A percentile compares a stretch with the other conserved stretches of the same genome.
phyloP scores from a whole-genome alignment of 2,113 vertebrate genomes.

The Odocoileus virginianus region DNA sequence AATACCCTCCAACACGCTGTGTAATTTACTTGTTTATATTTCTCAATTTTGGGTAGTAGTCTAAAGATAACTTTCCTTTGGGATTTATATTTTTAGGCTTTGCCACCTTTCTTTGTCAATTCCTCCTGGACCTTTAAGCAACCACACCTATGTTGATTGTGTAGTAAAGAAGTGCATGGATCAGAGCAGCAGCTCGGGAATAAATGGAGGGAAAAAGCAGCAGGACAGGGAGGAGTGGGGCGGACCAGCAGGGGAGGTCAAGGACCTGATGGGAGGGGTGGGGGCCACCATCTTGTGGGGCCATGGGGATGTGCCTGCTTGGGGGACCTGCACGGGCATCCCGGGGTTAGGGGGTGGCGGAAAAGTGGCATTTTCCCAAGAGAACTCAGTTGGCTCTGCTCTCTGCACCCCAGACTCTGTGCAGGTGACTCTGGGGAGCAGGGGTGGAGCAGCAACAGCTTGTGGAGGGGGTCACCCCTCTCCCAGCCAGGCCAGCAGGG shows the following conservation, averaged over 20 bases:
- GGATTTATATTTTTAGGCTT: slow-evolving; percentile 27
- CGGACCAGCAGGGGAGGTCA: accelerated
- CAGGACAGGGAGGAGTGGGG: neutral
- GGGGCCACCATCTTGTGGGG: neutral
- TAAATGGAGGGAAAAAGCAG: neutral
- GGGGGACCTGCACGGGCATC: neutral
- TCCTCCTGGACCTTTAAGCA: neutral
- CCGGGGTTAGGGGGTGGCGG: accelerated
- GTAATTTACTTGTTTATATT: slow-evolving; percentile 11
- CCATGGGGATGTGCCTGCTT: neutral
- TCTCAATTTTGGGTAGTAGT: neutral
- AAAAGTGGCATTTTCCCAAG: neutral
- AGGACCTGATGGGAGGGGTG: neutral
- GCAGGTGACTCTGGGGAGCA: neutral
- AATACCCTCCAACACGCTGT: neutral
- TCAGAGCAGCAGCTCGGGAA: neutral
- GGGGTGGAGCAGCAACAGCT: neutral
- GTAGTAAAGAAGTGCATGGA: neutral
- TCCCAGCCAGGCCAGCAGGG: neutral
- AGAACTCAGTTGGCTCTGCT: neutral
- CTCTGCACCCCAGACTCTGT: neutral
- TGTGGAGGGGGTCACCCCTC: neutral
- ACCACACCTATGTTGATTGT: neutral
- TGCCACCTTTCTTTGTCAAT: slow-evolving; percentile 25
- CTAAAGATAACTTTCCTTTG: slow-evolving; percentile 17